These are phyloP conservation scores for Eulemur mongoz DNA, from an alignment of 2,797 vertebrate genomes.

Conservation along the genomic window DNA sequence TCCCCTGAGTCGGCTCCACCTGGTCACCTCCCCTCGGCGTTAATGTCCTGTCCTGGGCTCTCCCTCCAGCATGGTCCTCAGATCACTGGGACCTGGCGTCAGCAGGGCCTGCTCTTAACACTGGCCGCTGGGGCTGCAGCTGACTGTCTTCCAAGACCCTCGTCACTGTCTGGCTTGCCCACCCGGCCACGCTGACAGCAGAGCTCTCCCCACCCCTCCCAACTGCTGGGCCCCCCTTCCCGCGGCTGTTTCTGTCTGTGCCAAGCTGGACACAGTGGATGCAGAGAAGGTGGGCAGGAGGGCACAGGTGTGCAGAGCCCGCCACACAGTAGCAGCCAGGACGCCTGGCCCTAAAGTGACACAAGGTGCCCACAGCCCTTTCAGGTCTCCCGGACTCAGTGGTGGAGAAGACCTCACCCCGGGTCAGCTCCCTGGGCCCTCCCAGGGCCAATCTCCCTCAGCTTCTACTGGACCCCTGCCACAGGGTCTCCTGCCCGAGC, in stretches of 20 bases:
- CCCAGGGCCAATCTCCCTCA: background rate
- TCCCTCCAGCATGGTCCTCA: background rate
- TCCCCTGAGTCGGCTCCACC: background rate
- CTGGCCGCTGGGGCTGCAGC: background rate
- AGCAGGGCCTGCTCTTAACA: too few relatives aligned
- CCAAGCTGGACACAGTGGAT: fast-evolving
- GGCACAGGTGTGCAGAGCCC: background rate
- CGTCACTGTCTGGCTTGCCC: background rate
- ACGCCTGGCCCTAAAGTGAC: background rate
- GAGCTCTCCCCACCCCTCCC: background rate
- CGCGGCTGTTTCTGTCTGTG: too few relatives aligned
- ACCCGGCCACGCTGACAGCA: too few relatives aligned
- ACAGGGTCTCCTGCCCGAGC: background rate
- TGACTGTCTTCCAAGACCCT: background rate
- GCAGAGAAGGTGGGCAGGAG: background rate
- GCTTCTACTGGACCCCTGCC: background rate
- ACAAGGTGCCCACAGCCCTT: background rate
- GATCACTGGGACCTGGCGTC: background rate
- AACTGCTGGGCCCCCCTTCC: too few relatives aligned
- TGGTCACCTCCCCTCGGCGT: background rate
- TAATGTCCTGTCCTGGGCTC: background rate
- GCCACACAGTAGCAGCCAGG: background rate
- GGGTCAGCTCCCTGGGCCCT: background rate
- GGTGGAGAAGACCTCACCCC: background rate
- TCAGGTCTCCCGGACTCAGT: background rate